Percentiles rank a stretch among this genome's conserved stretches.
Conservation (phyloP, 2,113 vertebrate genomes). For the Salvator merianae region DNA sequence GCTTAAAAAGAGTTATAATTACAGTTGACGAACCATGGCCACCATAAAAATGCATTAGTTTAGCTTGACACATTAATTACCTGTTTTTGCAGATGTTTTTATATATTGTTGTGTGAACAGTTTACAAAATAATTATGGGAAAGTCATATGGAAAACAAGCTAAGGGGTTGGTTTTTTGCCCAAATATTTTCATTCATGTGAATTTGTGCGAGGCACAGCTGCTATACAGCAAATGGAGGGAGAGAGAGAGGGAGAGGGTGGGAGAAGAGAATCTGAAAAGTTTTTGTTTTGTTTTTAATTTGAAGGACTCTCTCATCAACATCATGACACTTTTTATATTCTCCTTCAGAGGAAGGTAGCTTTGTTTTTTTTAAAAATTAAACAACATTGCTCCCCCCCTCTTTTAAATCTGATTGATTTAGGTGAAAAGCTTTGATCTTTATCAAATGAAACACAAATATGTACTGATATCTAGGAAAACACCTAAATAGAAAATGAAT, state of each 20-base stretch:
- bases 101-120: conserved; percentile 93
- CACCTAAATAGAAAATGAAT: conserved; percentile 61
- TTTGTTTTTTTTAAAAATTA: conserved; percentile 63
- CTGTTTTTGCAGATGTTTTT: conserved; percentile 97
- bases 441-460: conserved; percentile 66
- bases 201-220: conserved; percentile 84
- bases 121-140: conserved; percentile 93
- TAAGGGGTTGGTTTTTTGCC: conserved; percentile 88
- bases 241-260: conserved; percentile 66
- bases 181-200: conserved; percentile 93
- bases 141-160: conserved; percentile 94
- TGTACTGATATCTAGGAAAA: conserved; percentile 62
- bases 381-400: conserved; percentile 60
- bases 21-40: conserved; percentile 89
- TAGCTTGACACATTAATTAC: conserved; percentile 94
- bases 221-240: conserved; percentile 75
- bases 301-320: conserved; percentile 69
- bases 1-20: conserved; percentile 94
- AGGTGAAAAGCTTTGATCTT: conserved; percentile 64
- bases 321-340: conserved; percentile 67
- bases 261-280: conserved; percentile 71
- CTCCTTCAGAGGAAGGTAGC: conserved; percentile 57
- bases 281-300: conserved; percentile 71
- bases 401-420: conserved; percentile 55
- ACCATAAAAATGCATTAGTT: conserved; percentile 94